A percentile compares a stretch with the other conserved stretches of the same genome.
Evolutionary conservation across 2,797 vertebrate species (phyloP).

Genomic region (Sebastes taczanowskii): DNA sequence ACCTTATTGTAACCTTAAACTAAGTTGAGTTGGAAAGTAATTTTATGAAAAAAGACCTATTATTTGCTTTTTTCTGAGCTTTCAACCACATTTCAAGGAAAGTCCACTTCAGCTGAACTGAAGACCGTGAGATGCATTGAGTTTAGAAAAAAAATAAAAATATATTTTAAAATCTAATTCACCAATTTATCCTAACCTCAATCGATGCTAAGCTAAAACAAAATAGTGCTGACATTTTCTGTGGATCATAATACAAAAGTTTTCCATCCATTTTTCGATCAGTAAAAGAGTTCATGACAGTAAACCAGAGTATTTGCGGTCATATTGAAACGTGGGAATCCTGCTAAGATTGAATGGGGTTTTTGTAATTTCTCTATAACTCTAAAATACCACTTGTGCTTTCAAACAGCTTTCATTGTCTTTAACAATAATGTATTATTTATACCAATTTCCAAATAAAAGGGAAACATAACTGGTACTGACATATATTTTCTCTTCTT

Average conservation of each 20-base stretch:
- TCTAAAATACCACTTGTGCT: background rate
- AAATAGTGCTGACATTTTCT: background rate
- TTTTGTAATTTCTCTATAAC: slow-evolving; percentile 12
- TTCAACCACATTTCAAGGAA: background rate
- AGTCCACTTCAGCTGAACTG: background rate
- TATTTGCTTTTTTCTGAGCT: background rate
- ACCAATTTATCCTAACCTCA: background rate
- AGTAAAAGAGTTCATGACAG: background rate
- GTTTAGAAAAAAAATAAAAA: background rate
- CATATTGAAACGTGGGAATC: background rate
- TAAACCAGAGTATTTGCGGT: background rate
- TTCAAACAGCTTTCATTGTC: slow-evolving; percentile 12
- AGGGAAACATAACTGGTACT: slow-evolving; percentile 18
- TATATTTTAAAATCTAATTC: background rate
- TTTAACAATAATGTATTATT: background rate
- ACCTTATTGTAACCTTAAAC: background rate
- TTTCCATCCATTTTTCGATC: background rate
- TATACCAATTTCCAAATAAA: slow-evolving; percentile 16
- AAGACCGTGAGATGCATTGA: background rate
- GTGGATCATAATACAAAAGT: background rate
- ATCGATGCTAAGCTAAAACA: background rate
- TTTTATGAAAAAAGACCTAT: background rate
- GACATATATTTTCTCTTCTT: slow-evolving; percentile 6
- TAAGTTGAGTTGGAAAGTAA: background rate
- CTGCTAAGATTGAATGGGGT: background rate